Percentiles rank a stretch among this genome's conserved stretches.
Conservation (phyloP, 2,888 invertebrate species). For the Emmelina monodactyla region DNA sequence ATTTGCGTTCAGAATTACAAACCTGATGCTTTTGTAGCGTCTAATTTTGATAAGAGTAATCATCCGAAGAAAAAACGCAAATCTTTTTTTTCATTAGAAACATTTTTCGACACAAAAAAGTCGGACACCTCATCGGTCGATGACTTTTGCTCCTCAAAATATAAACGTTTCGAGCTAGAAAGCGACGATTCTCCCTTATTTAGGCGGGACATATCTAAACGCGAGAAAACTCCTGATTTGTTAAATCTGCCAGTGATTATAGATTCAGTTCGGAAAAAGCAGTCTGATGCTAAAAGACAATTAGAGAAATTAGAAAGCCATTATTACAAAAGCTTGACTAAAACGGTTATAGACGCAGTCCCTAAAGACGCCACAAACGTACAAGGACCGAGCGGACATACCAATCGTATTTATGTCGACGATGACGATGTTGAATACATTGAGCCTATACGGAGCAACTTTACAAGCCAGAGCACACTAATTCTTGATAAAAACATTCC, state of each 20-base stretch:
- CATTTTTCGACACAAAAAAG: constrained; percentile 57
- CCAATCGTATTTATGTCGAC: constrained; percentile 38
- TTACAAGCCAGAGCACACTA: constrained; percentile 57
- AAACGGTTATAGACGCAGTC: constrained; percentile 49
- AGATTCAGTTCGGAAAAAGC: constrained; percentile 53
- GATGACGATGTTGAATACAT: constrained; percentile 60
- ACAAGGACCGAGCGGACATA: constrained; percentile 50
- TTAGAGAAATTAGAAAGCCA: constrained; percentile 58
- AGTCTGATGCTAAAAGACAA: constrained; percentile 50
- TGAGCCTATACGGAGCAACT: constrained; percentile 57
- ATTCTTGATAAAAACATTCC: constrained; percentile 47
- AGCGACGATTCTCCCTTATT: constrained; percentile 59
- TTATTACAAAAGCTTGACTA: constrained; percentile 50
- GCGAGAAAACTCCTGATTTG: constrained; percentile 52
- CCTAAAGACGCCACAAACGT: constrained; percentile 52
- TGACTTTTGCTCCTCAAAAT: constrained; percentile 60
- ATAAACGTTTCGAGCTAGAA: constrained; percentile 58
- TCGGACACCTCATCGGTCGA: constrained; percentile 59
- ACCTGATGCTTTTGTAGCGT: constrained; percentile 33
- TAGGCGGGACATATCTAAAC: constrained; percentile 31
- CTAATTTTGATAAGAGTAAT: constrained; percentile 44
- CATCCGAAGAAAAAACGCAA: constrained; percentile 58
- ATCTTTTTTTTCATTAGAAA: constrained; percentile 60
- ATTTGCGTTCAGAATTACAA: constrained; percentile 43
- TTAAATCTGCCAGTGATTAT: constrained; percentile 53